Evolutionary conservation across 2,113 vertebrate species (phyloP), one percentile per base, ranked within the genome.

Genomic region (Myrmophylax atrothorax): DNA sequence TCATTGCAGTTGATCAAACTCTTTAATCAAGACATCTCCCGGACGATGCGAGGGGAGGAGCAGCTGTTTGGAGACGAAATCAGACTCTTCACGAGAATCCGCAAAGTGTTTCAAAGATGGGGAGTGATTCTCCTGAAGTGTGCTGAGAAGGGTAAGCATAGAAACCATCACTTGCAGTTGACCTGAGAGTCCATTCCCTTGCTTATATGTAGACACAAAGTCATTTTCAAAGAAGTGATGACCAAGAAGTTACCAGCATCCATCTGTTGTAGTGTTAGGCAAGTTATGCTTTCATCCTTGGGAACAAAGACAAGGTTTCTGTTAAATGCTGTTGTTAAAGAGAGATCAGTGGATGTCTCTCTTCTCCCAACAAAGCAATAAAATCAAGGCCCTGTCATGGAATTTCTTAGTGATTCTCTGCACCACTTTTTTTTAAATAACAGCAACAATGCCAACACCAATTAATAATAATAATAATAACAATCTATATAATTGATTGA

Each of bases 1-100:
- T 73, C 49, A n/a, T 59, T 85, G 28, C 94, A 99, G 99, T 84
- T 99, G 98, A 96, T 99, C 31, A 98, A 97, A 14, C 9, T 60
- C 0, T 99, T 99, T 95, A 98, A 91, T 47, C 94, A 97, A 6
- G 98, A 98, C 14, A 94, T 98, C 66, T 75, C 64, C 42, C 96
- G 11, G 47, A 67, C 97, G 74, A 77, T 92, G 0, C n/a, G 38
- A 26, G 99, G 98, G 47, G 98, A 99, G 40, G 99, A 99, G 44
- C 72, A 93, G 5, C 87, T 97, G 10, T 60, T 66, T 44, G 75
- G 64, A 8, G 35, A 92, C 0, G 77, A 94, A 1, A 18, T 67
- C 33, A 98, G 98, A 24, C 93, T 99, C 14, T 98, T 98, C 55
- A 95, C 98, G 35, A 84, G 53, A 18, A 95, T 99, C 73, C 98